These are phyloP conservation scores for Engystomops pustulosus DNA, from an alignment of 2,113 vertebrate species.

Conservation along the genomic window DNA sequence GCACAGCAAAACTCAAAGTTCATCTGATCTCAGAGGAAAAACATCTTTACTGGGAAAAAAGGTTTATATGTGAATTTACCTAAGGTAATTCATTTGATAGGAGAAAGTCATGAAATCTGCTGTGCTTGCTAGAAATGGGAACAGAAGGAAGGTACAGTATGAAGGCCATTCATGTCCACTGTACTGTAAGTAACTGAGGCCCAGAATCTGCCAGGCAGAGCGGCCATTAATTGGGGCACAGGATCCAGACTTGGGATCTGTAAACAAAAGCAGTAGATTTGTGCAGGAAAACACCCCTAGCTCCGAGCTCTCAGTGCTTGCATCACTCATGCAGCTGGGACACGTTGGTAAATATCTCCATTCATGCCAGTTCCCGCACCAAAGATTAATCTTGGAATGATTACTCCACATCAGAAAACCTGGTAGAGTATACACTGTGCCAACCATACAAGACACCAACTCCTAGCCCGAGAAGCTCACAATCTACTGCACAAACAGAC, in stretches of 20 bases:
- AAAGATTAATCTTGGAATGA: slow-evolving; percentile 57
- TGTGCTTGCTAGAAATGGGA: too few relatives aligned
- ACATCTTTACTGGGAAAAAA: not conserved
- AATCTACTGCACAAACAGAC: too few relatives aligned
- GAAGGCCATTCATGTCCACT: not conserved
- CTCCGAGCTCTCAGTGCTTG: slow-evolving; percentile 16
- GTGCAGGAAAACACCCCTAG: slow-evolving; percentile 25
- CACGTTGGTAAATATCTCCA: slow-evolving; percentile 44
- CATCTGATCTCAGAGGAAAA: slow-evolving; percentile 20
- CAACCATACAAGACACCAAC: slow-evolving; percentile 4
- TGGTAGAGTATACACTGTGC: not conserved
- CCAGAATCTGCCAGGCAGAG: not conserved
- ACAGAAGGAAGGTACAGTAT: not conserved
- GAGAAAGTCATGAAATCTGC: not conserved
- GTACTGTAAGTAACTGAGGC: slow-evolving; percentile 11
- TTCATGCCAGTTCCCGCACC: slow-evolving; percentile 44
- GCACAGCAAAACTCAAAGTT: slow-evolving; percentile 32
- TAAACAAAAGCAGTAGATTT: slow-evolving; percentile 44
- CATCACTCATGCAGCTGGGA: slow-evolving; percentile 50
- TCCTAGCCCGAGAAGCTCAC: slow-evolving; percentile 17
- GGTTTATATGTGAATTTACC: not conserved
- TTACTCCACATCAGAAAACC: slow-evolving; percentile 49
- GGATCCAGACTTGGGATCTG: not conserved
- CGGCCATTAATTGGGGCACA: slow-evolving; percentile 6
- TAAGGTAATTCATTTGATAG: not conserved